Evolutionary conservation across 2,888 invertebrate genomes (phyloP), one percentile per base, ranked within the genome.

Genomic region (Julus scandinavius): DNA sequence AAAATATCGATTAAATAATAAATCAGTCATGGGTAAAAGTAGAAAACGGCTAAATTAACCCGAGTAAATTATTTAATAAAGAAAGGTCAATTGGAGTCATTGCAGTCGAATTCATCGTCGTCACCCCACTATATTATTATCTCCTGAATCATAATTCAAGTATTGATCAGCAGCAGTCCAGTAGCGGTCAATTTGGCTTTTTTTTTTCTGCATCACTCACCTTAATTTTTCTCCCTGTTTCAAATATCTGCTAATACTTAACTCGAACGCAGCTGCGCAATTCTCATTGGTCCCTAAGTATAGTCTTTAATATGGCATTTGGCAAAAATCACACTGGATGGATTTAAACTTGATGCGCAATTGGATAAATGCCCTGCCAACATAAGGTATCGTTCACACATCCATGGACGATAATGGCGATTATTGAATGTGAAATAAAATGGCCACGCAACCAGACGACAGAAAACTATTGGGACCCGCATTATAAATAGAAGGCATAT

Each of bases 1-100:
- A 80, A 20, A 29, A 4, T 80, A 80, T 80, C 80, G 80, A 80
- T 80, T 80, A 38, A 80, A 38, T 20, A 38, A 80, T 80, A 80
- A 80, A 80, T 38, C 80, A 13, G 38, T 80, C 80, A 80, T 80
- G 80, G 80, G 38, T 80, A 38, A 80, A 80, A 85, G 85, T 50
- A 85, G 85, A 85, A 85, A 85, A 85, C 41, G 85, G 85, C 20
- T 29, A 20, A 85, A 85, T 85, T 85, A 85, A 85, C 85, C 85
- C 85, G 85, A 85, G 85, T 85, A 45, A 85, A 85, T 85, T 85
- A 85, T 85, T 85, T 49, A 85, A 85, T 50, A 50, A 45, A 13
- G 54, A 45, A 85, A 85, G 50, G 85, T 85, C 85, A 85, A 80
- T 80, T 80, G 38, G 11, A 80, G 80, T 80, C 80, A 80, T 80